Base-by-base conservation (phyloP, 1,140 invertebrate genomes). In the Capitella teleta region DNA sequence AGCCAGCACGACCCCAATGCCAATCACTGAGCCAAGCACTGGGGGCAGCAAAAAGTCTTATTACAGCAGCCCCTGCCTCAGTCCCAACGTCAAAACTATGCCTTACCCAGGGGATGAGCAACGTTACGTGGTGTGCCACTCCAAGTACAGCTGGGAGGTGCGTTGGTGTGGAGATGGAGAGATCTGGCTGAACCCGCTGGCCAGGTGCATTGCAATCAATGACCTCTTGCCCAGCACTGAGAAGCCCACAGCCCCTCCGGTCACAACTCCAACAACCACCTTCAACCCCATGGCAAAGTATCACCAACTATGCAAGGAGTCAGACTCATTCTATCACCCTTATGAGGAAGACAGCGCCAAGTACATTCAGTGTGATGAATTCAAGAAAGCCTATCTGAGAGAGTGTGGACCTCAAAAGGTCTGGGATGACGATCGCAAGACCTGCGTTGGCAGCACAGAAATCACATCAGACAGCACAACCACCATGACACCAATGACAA, bases 291-390 rank as follows among this genome's bases (percentile, higher is more conserved):
- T n/a, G 8, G 30, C 8, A n/a, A n/a, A 8, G 8, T 10, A n/a
- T 32, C 8, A n/a, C 30, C 30, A 32, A 32, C 23, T 41, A 8
- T 47, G 45, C 30, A 16, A 21, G 19, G 2, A 5, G 6, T 19
- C 45, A 8, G 26, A 32, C 5, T 47, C 45, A n/a, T 32, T 19
- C 45, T 47, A 47, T 19, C 30, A 32, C 28, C 28, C 45, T 5
- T 47, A 47, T 36, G 28, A 26, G 21, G 28, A 19, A 10, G 16
- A 47, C 18, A 19, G 10, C 2, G 19, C 19, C 6, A 47, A 12
- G 1, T 47, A 19, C 45, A 47, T 47, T 18, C 45, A 47, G 19
- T 47, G 45, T 28, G 45, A 47, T 28, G 45, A 28, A 19, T 47
- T 34, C 16, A 32, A 32, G 16, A 47, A 47, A 19, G 36, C 36